These are phyloP conservation scores for Podarcis lilfordi DNA, from an alignment of 2,797 vertebrate species.

Conservation along the genomic window DNA sequence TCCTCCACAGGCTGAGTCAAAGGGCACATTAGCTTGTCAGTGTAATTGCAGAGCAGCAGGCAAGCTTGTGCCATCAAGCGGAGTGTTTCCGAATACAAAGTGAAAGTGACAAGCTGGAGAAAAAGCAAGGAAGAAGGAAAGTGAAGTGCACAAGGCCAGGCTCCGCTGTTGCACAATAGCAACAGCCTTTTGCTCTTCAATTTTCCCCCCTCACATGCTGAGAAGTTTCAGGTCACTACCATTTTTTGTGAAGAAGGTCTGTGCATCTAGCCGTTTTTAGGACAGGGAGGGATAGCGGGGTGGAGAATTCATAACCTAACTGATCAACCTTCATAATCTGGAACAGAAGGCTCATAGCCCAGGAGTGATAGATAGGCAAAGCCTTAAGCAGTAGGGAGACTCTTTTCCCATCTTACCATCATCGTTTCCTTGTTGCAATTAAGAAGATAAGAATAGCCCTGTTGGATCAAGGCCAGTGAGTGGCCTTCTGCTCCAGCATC, in stretches of 20 bases:
- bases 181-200: background rate
- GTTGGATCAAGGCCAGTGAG: too few species aligned
- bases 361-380: background rate
- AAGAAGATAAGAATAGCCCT: too few species aligned
- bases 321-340: background rate
- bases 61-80: background rate
- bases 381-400: background rate
- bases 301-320: background rate
- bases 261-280: background rate
- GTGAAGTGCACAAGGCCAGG: too few species aligned
- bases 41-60: constrained; percentile 4
- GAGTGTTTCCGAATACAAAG: background rate
- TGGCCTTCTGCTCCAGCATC: too few species aligned
- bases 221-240: background rate
- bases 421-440: background rate
- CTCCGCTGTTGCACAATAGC: background rate
- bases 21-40: constrained; percentile 8
- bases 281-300: background rate
- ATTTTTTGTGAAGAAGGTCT: background rate
- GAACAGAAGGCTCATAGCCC: background rate
- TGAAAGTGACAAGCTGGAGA: background rate
- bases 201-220: background rate
- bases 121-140: background rate
- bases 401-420: background rate
- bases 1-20: background rate